Evolutionary conservation across 2,113 vertebrate genomes (phyloP).

Genomic region (Poicephalus meyeri): DNA sequence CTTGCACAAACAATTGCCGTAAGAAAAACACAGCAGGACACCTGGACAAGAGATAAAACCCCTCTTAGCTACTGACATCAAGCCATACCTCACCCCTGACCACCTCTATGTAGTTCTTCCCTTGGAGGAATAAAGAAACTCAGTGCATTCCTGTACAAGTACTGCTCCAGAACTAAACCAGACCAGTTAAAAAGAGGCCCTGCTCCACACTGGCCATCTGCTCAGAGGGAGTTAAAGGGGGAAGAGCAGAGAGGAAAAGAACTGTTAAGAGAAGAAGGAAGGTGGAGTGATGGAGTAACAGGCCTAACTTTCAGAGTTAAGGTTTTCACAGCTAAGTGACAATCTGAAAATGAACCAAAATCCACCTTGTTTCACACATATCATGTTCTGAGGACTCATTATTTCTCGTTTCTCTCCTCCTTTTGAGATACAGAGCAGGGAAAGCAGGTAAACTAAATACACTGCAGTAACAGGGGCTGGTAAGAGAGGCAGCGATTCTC

Average conservation of each 20-base stretch:
- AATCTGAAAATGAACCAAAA: neutral
- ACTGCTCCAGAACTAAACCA: neutral
- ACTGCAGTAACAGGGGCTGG: neutral
- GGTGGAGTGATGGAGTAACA: neutral
- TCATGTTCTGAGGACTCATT: neutral
- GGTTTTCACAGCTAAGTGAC: neutral
- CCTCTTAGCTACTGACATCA: neutral
- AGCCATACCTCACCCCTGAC: neutral
- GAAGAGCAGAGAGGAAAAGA: neutral
- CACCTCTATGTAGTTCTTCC: neutral
- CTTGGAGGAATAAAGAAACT: neutral
- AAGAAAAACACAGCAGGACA: neutral
- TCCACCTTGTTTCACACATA: neutral
- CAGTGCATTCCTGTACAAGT: neutral
- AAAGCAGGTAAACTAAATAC: neutral
- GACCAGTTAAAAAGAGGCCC: neutral
- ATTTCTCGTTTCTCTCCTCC: neutral
- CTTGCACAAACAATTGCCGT: neutral
- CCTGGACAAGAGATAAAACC: neutral
- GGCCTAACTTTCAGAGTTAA: neutral
- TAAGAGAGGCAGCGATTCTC: neutral
- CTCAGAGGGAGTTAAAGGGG: neutral
- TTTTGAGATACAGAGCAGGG: accelerated
- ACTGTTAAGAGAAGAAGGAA: neutral
- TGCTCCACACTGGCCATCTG: neutral